Percentiles rank a stretch among this genome's conserved stretches.
Conservation (phyloP, 1,140 invertebrate genomes). For the Conus betulinus region DNA sequence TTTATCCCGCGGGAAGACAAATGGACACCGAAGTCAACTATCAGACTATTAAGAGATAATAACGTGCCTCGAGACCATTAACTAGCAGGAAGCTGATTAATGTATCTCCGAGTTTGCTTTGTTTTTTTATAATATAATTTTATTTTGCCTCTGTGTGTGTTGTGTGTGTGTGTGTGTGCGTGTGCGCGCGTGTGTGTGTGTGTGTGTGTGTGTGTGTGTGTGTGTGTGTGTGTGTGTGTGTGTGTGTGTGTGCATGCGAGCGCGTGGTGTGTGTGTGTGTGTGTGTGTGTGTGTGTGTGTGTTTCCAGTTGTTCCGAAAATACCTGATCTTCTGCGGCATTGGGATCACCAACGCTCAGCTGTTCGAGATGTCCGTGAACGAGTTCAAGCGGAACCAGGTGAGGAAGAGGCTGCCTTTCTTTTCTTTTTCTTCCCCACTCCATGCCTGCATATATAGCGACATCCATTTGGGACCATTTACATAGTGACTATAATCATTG, state of each 20-base stretch:
- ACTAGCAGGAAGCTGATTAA: too few relatives aligned
- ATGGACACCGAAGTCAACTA: too few relatives aligned
- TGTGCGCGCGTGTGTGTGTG: slow-evolving; percentile 2
- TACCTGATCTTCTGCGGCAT: slow-evolving; percentile 98
- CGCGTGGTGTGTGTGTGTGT: slow-evolving; percentile 41
- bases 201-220: slow-evolving; percentile 11
- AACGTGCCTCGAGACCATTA: too few relatives aligned
- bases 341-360: slow-evolving; percentile 96
- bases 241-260: neutral
- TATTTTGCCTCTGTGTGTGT: neutral
- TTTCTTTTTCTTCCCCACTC: too few relatives aligned
- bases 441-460: too few relatives aligned
- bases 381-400: slow-evolving; percentile 96
- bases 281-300: slow-evolving; percentile 43
- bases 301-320: slow-evolving; percentile 86
- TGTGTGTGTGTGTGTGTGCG: neutral
- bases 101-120: too few relatives aligned
- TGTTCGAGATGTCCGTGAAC: slow-evolving; percentile 95
- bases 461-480: too few relatives aligned
- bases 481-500: too few relatives aligned
- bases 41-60: too few relatives aligned
- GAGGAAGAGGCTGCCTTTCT: slow-evolving; percentile 39
- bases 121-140: neutral
- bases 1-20: too few relatives aligned
- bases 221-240: neutral